phyloP scores from a whole-genome alignment of 2,113 vertebrate species.

The Pyrgilauda ruficollis region DNA sequence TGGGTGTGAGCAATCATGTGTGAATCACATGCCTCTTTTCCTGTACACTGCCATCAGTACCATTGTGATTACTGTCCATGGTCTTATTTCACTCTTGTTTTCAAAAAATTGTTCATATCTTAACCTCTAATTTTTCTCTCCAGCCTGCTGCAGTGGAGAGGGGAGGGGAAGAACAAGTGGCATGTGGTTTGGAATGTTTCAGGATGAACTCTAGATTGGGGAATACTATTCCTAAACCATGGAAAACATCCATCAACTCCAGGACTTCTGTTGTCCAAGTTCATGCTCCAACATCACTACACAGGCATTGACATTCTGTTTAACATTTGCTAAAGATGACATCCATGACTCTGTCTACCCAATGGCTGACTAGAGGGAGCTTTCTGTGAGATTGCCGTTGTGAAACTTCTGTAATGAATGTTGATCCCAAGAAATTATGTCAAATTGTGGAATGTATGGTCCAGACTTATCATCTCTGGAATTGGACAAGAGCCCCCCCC shows the following conservation, averaged over 20 bases:
- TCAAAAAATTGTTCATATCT: background rate
- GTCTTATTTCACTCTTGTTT: background rate
- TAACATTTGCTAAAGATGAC: background rate
- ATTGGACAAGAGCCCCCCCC: background rate
- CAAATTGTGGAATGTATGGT: background rate
- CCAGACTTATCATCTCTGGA: background rate
- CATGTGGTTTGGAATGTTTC: background rate
- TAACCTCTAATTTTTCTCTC: background rate
- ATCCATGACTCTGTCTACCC: background rate
- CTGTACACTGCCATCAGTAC: background rate
- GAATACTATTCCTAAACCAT: background rate
- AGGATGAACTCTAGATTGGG: background rate
- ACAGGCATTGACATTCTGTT: background rate
- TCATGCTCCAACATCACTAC: background rate
- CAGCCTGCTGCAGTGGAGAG: background rate
- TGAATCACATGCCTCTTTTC: background rate
- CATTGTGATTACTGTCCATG: background rate
- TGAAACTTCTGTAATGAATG: background rate
- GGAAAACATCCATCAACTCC: background rate
- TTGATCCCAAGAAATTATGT: background rate
- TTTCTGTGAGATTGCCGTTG: accelerated
- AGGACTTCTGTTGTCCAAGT: background rate
- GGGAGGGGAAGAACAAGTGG: too few relatives aligned
- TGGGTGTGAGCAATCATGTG: accelerated
- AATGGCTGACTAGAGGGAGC: background rate